Conservation (phyloP, 1,140 invertebrate genomes). For the Drosophila equinoxialis region DNA sequence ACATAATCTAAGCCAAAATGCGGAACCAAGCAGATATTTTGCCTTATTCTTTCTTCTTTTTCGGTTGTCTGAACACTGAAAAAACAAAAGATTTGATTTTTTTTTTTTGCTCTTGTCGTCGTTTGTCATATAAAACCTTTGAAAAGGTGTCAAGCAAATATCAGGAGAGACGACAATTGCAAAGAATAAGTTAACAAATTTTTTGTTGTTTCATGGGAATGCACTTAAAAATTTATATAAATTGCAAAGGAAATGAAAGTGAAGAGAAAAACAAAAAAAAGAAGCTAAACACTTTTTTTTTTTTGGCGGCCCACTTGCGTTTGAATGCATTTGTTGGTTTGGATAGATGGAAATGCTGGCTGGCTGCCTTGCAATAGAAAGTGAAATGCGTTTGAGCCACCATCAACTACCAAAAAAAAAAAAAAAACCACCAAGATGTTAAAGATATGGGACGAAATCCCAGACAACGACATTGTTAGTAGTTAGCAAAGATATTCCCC, state of each 20-base stretch:
- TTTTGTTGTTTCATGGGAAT: neutral
- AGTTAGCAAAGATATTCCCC: constrained; percentile 6
- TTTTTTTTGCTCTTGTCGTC: neutral
- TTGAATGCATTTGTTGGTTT: constrained; percentile 60
- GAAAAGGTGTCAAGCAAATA: constrained; percentile 8
- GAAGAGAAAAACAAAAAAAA: constrained; percentile 55
- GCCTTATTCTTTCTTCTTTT: constrained; percentile 14
- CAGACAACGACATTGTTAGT: constrained; percentile 45
- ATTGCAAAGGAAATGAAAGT: constrained; percentile 60
- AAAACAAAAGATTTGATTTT: constrained; percentile 43
- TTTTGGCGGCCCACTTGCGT: constrained; percentile 56
- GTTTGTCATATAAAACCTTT: constrained; percentile 10
- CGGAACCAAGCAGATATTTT: constrained; percentile 3
- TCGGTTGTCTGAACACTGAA: constrained; percentile 53
- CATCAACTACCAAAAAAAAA: constrained; percentile 28
- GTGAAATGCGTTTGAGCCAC: constrained; percentile 68
- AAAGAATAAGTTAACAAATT: constrained; percentile 1
- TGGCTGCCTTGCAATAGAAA: constrained; percentile 54
- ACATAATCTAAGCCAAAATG: constrained; percentile 3
- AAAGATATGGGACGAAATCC: constrained; percentile 49
- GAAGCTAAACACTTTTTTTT: constrained; percentile 20
- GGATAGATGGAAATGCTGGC: constrained; percentile 57
- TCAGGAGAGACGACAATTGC: neutral
- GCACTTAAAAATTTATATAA: constrained; percentile 4
- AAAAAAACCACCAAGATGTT: constrained; percentile 53